Evolutionary conservation across 2,888 invertebrate genomes (phyloP).

Genomic region (Meteorus cinctellus): DNA sequence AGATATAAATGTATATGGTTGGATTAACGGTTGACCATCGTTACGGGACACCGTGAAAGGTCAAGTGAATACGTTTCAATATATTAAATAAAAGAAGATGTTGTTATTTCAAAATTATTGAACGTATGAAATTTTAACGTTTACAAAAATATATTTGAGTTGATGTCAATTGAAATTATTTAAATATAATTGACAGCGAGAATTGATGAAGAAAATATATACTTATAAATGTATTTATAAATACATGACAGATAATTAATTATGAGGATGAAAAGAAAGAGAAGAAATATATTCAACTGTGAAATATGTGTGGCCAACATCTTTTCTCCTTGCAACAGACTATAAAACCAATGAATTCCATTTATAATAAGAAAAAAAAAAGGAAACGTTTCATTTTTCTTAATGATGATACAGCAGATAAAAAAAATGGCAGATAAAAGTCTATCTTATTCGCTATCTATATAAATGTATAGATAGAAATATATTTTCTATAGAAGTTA

Average conservation of each 20-base stretch:
- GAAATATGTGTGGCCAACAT: neutral
- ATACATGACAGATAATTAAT: neutral
- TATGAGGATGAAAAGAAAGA: neutral
- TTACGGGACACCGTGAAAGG: slow-evolving; percentile 5
- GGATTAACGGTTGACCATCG: neutral
- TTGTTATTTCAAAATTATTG: too few relatives aligned
- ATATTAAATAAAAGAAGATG: neutral
- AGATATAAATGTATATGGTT: neutral
- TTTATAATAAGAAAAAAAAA: neutral
- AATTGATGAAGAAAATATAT: neutral
- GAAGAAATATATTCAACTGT: neutral
- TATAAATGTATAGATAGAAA: neutral
- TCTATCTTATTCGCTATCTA: neutral
- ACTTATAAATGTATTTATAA: neutral
- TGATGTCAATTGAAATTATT: neutral
- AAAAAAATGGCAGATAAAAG: neutral
- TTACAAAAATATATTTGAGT: too few relatives aligned
- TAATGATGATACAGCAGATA: neutral
- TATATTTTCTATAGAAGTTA: slow-evolving; percentile 8
- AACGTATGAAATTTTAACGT: too few relatives aligned
- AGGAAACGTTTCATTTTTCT: neutral
- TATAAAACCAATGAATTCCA: neutral
- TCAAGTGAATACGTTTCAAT: neutral
- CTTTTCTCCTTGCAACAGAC: neutral
- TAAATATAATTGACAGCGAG: neutral